These are phyloP conservation scores for Drosophila bipectinata DNA, from an alignment of 1,140 invertebrate genomes.

Conservation along the genomic window DNA sequence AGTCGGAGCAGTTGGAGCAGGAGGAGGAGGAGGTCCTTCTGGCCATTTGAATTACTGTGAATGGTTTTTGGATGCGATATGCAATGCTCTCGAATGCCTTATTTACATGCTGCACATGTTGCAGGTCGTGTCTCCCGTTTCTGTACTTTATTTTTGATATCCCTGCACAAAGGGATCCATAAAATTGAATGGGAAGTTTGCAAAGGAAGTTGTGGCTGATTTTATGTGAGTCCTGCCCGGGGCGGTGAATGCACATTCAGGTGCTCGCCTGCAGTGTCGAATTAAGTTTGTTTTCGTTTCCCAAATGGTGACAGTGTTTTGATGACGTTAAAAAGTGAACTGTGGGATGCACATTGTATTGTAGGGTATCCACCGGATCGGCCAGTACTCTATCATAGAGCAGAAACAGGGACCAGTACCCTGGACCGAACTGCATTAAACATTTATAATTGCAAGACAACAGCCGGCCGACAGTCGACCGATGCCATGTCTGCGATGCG, in stretches of 20 bases:
- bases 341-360: neutral
- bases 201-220: constrained; percentile 15
- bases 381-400: neutral
- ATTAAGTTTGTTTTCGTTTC: constrained; percentile 4
- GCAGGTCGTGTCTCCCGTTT: constrained; percentile 13
- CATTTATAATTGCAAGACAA: constrained; percentile 78
- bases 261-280: neutral
- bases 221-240: constrained; percentile 6
- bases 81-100: constrained; percentile 24
- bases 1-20: too few relatives aligned
- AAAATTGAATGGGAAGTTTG: constrained; percentile 23
- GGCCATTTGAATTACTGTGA: constrained; percentile 51
- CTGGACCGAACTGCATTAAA: constrained; percentile 56
- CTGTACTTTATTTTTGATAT: constrained; percentile 15
- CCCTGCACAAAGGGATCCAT: constrained; percentile 12
- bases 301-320: neutral
- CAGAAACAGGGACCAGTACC: too few relatives aligned
- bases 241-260: neutral
- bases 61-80: constrained; percentile 42
- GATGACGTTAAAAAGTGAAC: neutral
- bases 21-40: constrained; percentile 18
- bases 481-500: constrained; percentile 49
- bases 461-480: constrained; percentile 28
- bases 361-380: constrained; percentile 21
- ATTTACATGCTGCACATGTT: constrained; percentile 57